Evolutionary conservation across 1,140 invertebrate species (phyloP).

Genomic region (Coelopa frigida): DNA sequence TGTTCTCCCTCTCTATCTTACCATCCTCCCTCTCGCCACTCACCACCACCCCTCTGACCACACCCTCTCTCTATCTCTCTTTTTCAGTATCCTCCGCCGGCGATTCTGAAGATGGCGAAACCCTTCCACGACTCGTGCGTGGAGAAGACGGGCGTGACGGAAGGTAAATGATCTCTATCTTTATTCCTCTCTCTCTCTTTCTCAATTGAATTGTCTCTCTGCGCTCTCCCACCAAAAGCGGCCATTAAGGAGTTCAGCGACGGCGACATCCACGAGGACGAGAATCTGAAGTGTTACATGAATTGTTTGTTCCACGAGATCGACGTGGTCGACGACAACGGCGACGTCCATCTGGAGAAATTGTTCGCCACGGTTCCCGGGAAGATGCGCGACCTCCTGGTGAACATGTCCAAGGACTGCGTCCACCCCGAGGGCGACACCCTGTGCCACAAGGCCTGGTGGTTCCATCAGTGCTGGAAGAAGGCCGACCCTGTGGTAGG

Average conservation of each 20-base stretch:
- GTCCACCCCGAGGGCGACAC: conserved; percentile 32
- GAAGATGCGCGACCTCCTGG: conserved; percentile 20
- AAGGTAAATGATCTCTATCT: conserved; percentile 21
- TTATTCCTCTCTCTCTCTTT: background rate
- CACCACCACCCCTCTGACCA: background rate
- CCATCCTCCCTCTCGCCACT: conserved; percentile 20
- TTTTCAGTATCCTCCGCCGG: conserved; percentile 40
- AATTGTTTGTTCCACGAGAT: conserved; percentile 36
- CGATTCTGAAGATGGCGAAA: conserved; percentile 37
- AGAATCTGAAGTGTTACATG: conserved; percentile 36
- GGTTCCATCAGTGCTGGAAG: conserved; percentile 41
- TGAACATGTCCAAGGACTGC: conserved; percentile 29
- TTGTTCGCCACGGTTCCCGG: conserved; percentile 22
- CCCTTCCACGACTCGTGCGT: conserved; percentile 37
- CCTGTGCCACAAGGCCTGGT: conserved; percentile 36
- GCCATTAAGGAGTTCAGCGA: conserved; percentile 39
- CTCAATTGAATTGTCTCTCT: conserved; percentile 2
- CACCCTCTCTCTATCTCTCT: conserved; percentile 21
- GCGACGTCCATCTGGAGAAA: conserved; percentile 35
- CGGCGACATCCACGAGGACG: conserved; percentile 33
- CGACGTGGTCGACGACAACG: conserved; percentile 34
- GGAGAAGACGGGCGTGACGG: conserved; percentile 36
- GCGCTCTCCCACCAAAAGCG: conserved; percentile 14
- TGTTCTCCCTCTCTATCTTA: background rate
- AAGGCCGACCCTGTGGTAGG: conserved; percentile 32